Percentiles rank a stretch among this genome's conserved stretches.
These are phyloP conservation scores for Bibio marci DNA, from an alignment of 2,888 invertebrate genomes.

Conservation along the genomic window DNA sequence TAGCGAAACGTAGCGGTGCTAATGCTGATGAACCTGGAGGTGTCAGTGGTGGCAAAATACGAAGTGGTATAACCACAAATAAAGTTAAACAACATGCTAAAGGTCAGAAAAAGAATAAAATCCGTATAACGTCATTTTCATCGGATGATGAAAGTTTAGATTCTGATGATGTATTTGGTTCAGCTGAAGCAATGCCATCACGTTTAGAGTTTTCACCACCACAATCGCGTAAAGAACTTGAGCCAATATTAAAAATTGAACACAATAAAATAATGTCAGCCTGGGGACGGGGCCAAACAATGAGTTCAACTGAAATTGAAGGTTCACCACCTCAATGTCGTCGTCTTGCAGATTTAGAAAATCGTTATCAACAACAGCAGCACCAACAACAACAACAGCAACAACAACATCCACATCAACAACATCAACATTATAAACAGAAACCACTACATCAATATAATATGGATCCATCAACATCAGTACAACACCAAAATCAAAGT, in stretches of 20 bases:
- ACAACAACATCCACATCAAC: too few species aligned
- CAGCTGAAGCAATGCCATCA: conserved; percentile 54
- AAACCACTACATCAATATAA: not conserved
- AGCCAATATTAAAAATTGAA: conserved; percentile 53
- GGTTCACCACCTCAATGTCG: conserved; percentile 58
- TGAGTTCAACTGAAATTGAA: conserved; percentile 64
- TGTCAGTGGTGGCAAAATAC: conserved; percentile 33
- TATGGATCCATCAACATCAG: not conserved
- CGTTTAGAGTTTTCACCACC: conserved; percentile 58
- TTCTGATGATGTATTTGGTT: conserved; percentile 61
- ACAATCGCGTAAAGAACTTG: conserved; percentile 57
- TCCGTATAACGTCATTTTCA: conserved; percentile 56
- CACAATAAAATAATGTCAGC: conserved; percentile 51
- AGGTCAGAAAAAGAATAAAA: conserved; percentile 45
- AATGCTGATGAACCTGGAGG: too few species aligned
- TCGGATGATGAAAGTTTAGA: conserved; percentile 61
- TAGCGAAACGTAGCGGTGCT: conserved; percentile 32
- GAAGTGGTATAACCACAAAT: conserved; percentile 18
- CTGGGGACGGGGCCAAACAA: conserved; percentile 50
- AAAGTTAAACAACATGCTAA: conserved; percentile 29
- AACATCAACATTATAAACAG: conserved; percentile 26
- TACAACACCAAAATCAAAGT: conserved; percentile 42
- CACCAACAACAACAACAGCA: too few species aligned
- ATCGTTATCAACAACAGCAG: conserved; percentile 36
- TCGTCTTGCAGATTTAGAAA: conserved; percentile 43